Evolutionary conservation across 2,888 invertebrate genomes (phyloP), one percentile per base, ranked within the genome.

Genomic region (Dimorphilus gyrociliatus): DNA sequence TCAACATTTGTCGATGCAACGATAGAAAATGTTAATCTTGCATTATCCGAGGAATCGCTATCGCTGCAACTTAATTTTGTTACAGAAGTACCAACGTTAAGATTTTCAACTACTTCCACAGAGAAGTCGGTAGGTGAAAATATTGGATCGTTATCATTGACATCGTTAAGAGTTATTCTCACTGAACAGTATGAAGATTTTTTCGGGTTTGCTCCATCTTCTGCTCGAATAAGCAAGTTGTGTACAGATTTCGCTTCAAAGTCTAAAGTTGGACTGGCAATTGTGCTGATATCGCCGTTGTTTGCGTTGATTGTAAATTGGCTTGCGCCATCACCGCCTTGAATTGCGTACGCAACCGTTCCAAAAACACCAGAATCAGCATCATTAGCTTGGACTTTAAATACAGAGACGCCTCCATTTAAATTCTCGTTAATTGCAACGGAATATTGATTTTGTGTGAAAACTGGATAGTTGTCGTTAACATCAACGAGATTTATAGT

Each of bases 391-490:
- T 44, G 42, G 1, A 51, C 40, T 7, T 42, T 39, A 2, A 36
- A 14, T 5, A 50, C 40, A 8, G 41, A 34, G 2, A 25, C 29
- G 2, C 38, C 42, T 5, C 29, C 30, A 3, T 31, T 29, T 10
- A 33, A 28, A 30, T 48, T 38, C 29, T 53, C 52, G 8, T 34
- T 29, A 14, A 53, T 34, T 4, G 37, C 27, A 19, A 25, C 32
- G 1, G 41, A 19, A 29, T 53, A 53, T 4, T 40, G 33, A 3
- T 37, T 34, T 16, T 46, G 45, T 15, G 37, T 39, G 33, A 53
- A 50, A 23, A 39, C 36, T 5, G 51, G 52, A 4, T 38, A 41
- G 24, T 44, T 44, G 32, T 52, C 51, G 32, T 52, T 52, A 23
- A 41, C 40, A 35, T 51, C 50, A 6, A 39, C 42, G 4, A 52